Evolutionary conservation across 1,140 invertebrate genomes (phyloP).

Genomic region (Dendrolimus punctatus): DNA sequence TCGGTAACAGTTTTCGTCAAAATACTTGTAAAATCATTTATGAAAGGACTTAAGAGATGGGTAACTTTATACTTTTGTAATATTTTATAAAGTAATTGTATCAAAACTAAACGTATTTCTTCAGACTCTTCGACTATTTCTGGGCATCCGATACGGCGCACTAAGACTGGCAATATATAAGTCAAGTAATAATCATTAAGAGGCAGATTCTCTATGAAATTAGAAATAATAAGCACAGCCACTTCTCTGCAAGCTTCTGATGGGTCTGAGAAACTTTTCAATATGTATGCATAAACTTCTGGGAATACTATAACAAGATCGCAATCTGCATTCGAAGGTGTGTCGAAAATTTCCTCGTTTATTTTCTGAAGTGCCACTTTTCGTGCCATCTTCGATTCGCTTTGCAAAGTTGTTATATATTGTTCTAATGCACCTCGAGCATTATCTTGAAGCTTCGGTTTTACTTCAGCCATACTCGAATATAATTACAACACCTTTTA

Average conservation of each 20-base stretch:
- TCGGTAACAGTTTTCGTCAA: conserved; percentile 81
- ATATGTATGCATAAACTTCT: conserved; percentile 55
- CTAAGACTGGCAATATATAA: conserved; percentile 83
- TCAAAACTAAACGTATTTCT: conserved; percentile 83
- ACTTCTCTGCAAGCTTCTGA: conserved; percentile 57
- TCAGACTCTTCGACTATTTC: conserved; percentile 89
- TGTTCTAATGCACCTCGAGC: conserved; percentile 39
- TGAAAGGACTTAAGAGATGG: conserved; percentile 75
- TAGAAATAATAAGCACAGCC: conserved; percentile 47
- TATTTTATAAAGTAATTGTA: conserved; percentile 78
- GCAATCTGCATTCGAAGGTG: conserved; percentile 33
- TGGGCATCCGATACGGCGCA: conserved; percentile 81
- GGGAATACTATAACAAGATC: conserved; percentile 56
- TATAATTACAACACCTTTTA: neutral
- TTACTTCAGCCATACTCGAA: conserved; percentile 29
- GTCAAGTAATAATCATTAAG: conserved; percentile 80
- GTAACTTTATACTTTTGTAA: conserved; percentile 75
- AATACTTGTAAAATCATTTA: conserved; percentile 84
- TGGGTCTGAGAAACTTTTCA: conserved; percentile 58
- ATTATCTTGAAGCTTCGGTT: conserved; percentile 34
- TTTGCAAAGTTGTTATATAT: conserved; percentile 47
- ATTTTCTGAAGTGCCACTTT: conserved; percentile 48
- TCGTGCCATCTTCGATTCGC: conserved; percentile 52
- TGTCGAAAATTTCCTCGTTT: conserved; percentile 55
- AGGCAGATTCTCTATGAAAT: conserved; percentile 52